These are phyloP conservation scores for Dendrolimus houi DNA, from an alignment of 2,888 invertebrate species.

Conservation along the genomic window DNA sequence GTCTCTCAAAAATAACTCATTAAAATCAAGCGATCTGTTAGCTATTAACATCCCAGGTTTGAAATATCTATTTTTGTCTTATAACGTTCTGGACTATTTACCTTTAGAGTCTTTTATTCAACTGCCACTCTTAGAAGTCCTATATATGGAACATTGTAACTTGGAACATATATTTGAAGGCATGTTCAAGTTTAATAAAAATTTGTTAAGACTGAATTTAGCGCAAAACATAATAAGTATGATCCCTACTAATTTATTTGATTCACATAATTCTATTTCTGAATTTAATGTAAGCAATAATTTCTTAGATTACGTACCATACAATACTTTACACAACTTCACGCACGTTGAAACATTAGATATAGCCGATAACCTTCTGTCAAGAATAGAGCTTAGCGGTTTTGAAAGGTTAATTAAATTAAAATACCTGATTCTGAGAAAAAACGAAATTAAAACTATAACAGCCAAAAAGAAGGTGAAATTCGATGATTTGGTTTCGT, in stretches of 20 bases:
- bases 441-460: constrained; percentile 60
- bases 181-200: constrained; percentile 84
- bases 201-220: constrained; percentile 83
- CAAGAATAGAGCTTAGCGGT: constrained; percentile 81
- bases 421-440: constrained; percentile 53
- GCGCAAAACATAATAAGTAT: constrained; percentile 82
- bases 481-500: constrained; percentile 43
- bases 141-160: constrained; percentile 82
- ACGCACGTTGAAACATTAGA: constrained; percentile 84
- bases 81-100: constrained; percentile 86
- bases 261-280: constrained; percentile 80
- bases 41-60: constrained; percentile 86
- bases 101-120: constrained; percentile 83
- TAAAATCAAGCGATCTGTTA: constrained; percentile 81
- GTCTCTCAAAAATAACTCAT: constrained; percentile 84
- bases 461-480: constrained; percentile 50
- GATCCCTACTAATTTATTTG: constrained; percentile 81
- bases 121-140: constrained; percentile 84
- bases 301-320: constrained; percentile 84
- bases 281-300: constrained; percentile 87
- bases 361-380: constrained; percentile 81
- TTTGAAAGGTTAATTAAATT: constrained; percentile 53
- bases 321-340: constrained; percentile 84
- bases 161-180: constrained; percentile 81
- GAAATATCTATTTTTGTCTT: constrained; percentile 82